Conservation (phyloP, 2,888 invertebrate genomes). For the Eumerus sabulonum region DNA sequence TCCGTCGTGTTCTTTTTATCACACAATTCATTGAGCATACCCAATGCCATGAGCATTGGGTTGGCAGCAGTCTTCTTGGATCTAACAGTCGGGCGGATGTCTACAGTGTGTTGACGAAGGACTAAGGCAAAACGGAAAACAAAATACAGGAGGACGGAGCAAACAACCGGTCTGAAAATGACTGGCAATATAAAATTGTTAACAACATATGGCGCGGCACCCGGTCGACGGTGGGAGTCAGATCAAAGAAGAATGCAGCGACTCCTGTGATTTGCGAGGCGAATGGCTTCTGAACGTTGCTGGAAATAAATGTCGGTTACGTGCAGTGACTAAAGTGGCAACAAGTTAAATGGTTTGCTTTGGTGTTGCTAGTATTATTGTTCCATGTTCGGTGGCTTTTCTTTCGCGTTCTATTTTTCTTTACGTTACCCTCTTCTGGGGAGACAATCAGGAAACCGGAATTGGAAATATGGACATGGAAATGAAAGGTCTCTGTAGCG, state of each 20-base stretch:
- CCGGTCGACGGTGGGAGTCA: neutral
- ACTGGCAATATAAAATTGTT: slow-evolving; percentile 33
- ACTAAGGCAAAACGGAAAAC: slow-evolving; percentile 8
- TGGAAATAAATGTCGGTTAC: slow-evolving; percentile 32
- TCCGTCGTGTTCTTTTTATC: slow-evolving; percentile 21
- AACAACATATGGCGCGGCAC: slow-evolving; percentile 11
- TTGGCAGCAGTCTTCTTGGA: slow-evolving; percentile 9
- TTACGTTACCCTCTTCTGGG: slow-evolving; percentile 6
- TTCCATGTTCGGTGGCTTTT: neutral
- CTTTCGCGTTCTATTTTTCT: neutral
- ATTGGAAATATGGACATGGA: slow-evolving; percentile 15
- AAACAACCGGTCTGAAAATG: slow-evolving; percentile 33
- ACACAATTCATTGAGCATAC: slow-evolving; percentile 39
- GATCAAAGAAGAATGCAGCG: neutral
- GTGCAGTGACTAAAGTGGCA: slow-evolving; percentile 31
- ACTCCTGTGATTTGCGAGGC: neutral
- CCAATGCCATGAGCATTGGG: slow-evolving; percentile 10
- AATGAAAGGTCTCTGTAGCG: slow-evolving; percentile 5
- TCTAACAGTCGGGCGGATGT: slow-evolving; percentile 6
- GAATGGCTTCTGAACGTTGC: neutral
- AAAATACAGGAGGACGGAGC: neutral
- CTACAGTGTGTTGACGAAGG: slow-evolving; percentile 10
- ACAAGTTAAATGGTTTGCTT: slow-evolving; percentile 27
- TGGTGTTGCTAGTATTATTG: neutral
- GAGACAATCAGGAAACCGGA: slow-evolving; percentile 17